phyloP scores from a whole-genome alignment of 1,140 invertebrate species.

The Melitaea cinxia region DNA sequence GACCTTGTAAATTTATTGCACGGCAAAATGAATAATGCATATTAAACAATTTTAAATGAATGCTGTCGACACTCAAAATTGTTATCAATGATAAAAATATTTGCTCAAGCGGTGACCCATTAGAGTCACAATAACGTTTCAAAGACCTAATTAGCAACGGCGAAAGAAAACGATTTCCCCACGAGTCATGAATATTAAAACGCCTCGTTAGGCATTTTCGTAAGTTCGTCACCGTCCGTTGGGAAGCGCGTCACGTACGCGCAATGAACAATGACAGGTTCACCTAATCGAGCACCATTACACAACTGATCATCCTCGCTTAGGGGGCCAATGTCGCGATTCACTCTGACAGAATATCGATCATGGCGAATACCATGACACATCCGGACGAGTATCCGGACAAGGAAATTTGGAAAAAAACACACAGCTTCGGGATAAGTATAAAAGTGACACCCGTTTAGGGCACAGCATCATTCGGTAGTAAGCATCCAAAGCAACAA shows the following conservation, averaged over 20 bases:
- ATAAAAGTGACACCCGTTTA: conserved; percentile 56
- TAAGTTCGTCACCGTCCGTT: conserved; percentile 50
- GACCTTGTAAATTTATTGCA: neutral
- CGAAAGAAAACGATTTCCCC: conserved; percentile 66
- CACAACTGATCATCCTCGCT: conserved; percentile 66
- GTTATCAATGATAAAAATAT: conserved; percentile 20
- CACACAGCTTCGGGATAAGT: conserved; percentile 42
- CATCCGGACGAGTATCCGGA: conserved; percentile 54
- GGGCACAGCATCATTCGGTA: conserved; percentile 68
- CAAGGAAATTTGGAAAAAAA: conserved; percentile 61
- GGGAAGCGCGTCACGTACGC: conserved; percentile 57
- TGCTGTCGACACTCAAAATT: conserved; percentile 8
- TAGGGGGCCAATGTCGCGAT: conserved; percentile 73
- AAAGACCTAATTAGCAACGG: conserved; percentile 52
- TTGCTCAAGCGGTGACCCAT: conserved; percentile 32
- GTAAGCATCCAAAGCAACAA: conserved; percentile 50
- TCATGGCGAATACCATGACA: conserved; percentile 54
- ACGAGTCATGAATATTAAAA: conserved; percentile 73
- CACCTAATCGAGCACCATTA: conserved; percentile 68
- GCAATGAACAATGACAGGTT: conserved; percentile 66
- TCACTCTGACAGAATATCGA: conserved; percentile 71
- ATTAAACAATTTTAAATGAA: conserved; percentile 5
- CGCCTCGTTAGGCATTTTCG: conserved; percentile 60
- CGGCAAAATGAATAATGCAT: neutral
- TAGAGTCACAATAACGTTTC: conserved; percentile 2